These are phyloP conservation scores for Diarsia brunnea DNA, from an alignment of 2,888 invertebrate species.

Conservation along the genomic window DNA sequence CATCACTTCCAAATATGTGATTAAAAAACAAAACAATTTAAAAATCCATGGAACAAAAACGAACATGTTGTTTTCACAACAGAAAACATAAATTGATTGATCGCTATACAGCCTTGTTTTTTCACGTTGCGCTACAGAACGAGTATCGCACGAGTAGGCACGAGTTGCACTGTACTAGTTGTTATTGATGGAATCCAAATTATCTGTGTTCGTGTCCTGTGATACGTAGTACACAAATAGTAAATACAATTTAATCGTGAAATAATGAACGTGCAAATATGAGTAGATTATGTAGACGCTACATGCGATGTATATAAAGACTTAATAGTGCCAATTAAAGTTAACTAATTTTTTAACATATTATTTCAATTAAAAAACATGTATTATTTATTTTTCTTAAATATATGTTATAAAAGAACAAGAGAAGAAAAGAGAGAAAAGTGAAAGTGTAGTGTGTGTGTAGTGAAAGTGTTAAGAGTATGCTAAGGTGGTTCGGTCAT, in stretches of 20 bases:
- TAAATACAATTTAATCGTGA: background rate
- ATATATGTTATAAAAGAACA: too few relatives aligned
- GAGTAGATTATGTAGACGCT: background rate
- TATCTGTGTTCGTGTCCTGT: slow-evolving; percentile 18
- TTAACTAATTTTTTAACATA: background rate
- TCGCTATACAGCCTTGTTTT: background rate
- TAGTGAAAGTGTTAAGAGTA: too few relatives aligned
- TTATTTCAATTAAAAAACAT: too few relatives aligned
- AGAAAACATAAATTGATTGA: slow-evolving; percentile 5
- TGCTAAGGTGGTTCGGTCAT: too few relatives aligned
- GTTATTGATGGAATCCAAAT: slow-evolving; percentile 19
- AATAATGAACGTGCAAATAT: background rate
- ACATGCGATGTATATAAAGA: background rate
- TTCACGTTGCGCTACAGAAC: background rate
- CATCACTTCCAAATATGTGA: background rate
- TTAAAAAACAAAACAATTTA: background rate
- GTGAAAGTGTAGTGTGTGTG: too few relatives aligned
- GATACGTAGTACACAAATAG: background rate
- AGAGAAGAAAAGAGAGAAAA: too few relatives aligned
- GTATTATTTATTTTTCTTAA: too few relatives aligned
- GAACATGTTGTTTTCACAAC: background rate
- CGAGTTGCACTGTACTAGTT: slow-evolving; percentile 24
- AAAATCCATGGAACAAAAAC: background rate
- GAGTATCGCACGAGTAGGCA: background rate
- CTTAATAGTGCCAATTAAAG: background rate